Evolutionary conservation across 2,113 vertebrate genomes (phyloP), one percentile per base, ranked within the genome.

Genomic region (Aspidoscelis tigris): DNA sequence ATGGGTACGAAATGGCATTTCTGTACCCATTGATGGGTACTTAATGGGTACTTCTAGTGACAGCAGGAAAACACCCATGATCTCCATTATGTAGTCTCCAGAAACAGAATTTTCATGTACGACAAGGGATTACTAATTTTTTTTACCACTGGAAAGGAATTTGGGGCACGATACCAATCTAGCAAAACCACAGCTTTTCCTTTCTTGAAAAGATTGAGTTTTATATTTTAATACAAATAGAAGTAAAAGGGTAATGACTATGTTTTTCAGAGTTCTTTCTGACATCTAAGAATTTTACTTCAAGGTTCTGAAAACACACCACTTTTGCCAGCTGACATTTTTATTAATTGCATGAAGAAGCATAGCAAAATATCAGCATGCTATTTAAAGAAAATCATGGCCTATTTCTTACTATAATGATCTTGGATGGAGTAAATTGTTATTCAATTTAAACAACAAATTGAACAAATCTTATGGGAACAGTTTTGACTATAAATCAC

Each of bases 391-490:
- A 20, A 53, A 73, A 74, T 14, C 6, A 64, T 81, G 24, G 21
- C 11, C 58, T 55, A 81, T 81, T 58, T 41, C 26, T 55, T 50
- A 70, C 53, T 61, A 58, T n/a, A 72, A 72, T 26, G 72, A 82
- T 61, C 22, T 70, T 61, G 33, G 39, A 24, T 14, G 44, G 43
- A 73, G 24, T 64, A 73, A 82, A 73, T 10, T 55, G 21, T 22
- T 73, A 4, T 26, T 39, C 1, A 71, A 81, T 72, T 41, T 55
- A 73, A 43, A 16, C 26, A 43, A 44, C 33, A 81, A 81, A 24
- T 3, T 53, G 78, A 66, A 80, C 16, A 22, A 41, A 55, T 24
- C 53, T 55, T 55, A 55, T 55, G 53, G 55, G 8, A 55, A 55
- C 55, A 12, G 10, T 55, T 55, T 55, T 14, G 14, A 12, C 16